Conservation (phyloP, 2,113 vertebrate species). For the Leptocoma aspasia region DNA sequence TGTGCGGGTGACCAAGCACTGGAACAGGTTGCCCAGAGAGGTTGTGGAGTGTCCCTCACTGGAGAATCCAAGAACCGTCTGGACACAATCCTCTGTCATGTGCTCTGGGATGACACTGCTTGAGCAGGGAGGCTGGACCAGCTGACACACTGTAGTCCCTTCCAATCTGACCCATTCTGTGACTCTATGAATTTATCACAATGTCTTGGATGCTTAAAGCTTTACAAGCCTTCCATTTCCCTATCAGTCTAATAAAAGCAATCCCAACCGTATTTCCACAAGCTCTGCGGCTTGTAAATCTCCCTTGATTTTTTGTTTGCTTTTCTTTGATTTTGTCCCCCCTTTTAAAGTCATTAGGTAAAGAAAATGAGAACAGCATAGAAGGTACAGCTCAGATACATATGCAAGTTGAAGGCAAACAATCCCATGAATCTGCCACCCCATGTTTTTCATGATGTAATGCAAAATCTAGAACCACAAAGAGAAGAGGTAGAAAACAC, state of each 20-base stretch:
- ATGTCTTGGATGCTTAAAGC: not conserved
- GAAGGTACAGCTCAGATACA: not conserved
- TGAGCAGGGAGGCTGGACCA: not conserved
- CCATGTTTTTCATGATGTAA: rapidly evolving
- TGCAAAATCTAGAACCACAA: not conserved
- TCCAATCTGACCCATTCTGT: not conserved
- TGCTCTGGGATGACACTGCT: not conserved
- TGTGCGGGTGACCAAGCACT: rapidly evolving
- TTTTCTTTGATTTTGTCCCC: not conserved
- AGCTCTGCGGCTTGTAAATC: not conserved
- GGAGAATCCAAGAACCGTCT: not conserved
- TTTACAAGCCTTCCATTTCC: not conserved
- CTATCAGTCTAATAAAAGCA: not conserved
- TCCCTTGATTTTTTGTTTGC: not conserved
- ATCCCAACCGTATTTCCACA: not conserved
- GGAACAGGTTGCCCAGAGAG: not conserved
- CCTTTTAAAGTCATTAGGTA: not conserved
- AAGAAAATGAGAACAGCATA: not conserved
- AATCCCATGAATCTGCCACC: not conserved
- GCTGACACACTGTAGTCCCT: not conserved
- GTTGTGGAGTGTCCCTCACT: not conserved
- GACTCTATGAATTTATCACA: not conserved
- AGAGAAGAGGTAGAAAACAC: not conserved
- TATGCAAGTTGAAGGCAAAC: not conserved
- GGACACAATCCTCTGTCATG: not conserved